phyloP scores from a whole-genome alignment of 2,888 invertebrate species.

The Hyposoter didymator region DNA sequence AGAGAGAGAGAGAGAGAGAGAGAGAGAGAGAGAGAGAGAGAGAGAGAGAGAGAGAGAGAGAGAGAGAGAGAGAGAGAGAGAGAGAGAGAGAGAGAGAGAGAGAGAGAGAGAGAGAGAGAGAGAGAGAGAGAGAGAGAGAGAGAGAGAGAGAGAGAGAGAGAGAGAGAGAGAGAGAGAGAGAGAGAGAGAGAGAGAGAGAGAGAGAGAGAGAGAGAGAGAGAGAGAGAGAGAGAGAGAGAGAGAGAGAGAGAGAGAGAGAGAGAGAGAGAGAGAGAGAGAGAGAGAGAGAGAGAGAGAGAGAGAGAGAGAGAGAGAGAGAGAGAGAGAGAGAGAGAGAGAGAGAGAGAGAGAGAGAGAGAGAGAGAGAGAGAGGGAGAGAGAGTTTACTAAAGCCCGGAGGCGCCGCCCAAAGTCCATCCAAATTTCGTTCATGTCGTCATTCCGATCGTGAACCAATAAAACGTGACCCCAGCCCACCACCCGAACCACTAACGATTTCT shows the following conservation, averaged over 20 bases:
- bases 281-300: background rate
- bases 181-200: background rate
- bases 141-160: background rate
- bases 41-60: background rate
- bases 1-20: background rate
- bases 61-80: background rate
- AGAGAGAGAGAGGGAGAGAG: background rate
- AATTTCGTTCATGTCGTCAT: background rate
- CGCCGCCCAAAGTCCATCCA: constrained; percentile 27
- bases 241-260: background rate
- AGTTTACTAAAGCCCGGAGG: constrained; percentile 24
- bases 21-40: constrained; percentile 1
- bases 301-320: background rate
- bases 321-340: background rate
- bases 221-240: background rate
- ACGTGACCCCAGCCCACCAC: background rate
- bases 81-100: background rate
- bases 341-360: background rate
- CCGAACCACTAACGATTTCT: background rate
- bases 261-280: constrained; percentile 1
- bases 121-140: background rate
- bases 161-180: background rate
- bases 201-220: background rate
- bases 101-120: background rate
- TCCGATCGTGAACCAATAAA: background rate